Percentiles rank a stretch among this genome's conserved stretches.
phyloP scores from a whole-genome alignment of 1,140 invertebrate genomes.

The Meteorus sp. region DNA sequence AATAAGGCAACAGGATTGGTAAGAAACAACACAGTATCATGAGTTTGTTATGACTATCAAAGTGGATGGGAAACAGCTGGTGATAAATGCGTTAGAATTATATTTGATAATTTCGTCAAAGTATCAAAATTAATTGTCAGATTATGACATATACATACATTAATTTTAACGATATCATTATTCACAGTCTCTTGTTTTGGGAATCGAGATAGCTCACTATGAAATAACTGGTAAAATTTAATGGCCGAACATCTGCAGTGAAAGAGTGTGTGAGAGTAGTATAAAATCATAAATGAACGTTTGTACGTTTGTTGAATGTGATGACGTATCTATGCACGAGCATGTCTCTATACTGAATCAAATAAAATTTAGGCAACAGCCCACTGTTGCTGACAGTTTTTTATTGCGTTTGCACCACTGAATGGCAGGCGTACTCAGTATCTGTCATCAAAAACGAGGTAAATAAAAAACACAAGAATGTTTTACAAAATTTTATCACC shows the following conservation, averaged over 20 bases:
- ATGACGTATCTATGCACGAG: neutral
- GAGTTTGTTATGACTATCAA: no score
- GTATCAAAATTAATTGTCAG: constrained; percentile 8
- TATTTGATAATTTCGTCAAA: constrained; percentile 4
- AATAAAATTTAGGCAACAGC: constrained; percentile 15
- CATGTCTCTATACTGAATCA: neutral
- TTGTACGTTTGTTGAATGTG: neutral
- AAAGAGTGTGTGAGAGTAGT: neutral
- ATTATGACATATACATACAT: neutral
- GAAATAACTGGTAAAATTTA: constrained; percentile 12
- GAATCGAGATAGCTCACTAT: constrained; percentile 13
- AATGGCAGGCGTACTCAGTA: constrained; percentile 12
- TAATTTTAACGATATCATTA: constrained; percentile 16
- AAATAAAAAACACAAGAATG: neutral
- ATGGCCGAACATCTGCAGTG: neutral
- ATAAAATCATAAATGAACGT: neutral
- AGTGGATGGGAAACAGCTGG: neutral
- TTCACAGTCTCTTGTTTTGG: constrained; percentile 1
- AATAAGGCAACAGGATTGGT: no score
- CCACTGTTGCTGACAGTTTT: constrained; percentile 17
- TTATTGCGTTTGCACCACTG: constrained; percentile 22
- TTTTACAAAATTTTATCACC: no score
- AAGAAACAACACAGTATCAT: no score
- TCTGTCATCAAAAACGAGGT: constrained; percentile 3
- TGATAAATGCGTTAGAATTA: constrained; percentile 1